Evolutionary conservation across 2,113 vertebrate species (phyloP), one percentile per base, ranked within the genome.

Genomic region (Coptodon rendalli): DNA sequence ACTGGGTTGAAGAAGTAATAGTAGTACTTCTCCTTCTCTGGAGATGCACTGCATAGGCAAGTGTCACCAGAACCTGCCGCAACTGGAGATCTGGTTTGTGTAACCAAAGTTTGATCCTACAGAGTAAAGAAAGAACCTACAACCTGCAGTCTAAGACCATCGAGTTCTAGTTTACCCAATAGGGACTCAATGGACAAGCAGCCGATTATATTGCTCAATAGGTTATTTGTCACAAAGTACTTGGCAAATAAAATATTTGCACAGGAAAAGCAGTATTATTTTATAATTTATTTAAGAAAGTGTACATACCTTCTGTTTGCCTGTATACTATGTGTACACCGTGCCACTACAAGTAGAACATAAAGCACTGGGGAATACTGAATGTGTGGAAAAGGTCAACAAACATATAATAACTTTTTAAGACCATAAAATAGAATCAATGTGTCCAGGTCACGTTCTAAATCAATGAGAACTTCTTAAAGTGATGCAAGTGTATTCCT

Each of bases 401-500:
- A 19, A 50, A 50, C 16, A 52, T 9, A 50, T 7, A 7, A 50
- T 17, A 19, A 50, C 16, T 52, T 52, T 52, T 52, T 52, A 52
- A 17, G 40, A 43, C 12, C 40, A 50, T 8, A 4, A 8, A 50
- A 17, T 3, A 50, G 16, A 19, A 50, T 50, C 16, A 48, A 3
- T 19, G 16, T 8, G 10, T 53, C 8, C 19, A 53, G 19, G 9
- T 53, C 8, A 52, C 19, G 4, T n/a, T 53, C 19, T 19, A 53
- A 53, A n/a, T 53, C 9, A n/a, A 29, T 76, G 43, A 48, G 24
- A 76, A 76, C 14, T 3, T 73, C 0, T 73, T 71, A 40, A 71
- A 24, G 14, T 27, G 22, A 45, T 71, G 36, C 63, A 68, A 0
- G 0, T 1, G 3, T 4, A 43, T 71, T 2, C n/a, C 36, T 43